A percentile compares a stretch with the other conserved stretches of the same genome.
Conservation (phyloP, 1,140 invertebrate genomes). For the Diabrotica undecimpunctata region DNA sequence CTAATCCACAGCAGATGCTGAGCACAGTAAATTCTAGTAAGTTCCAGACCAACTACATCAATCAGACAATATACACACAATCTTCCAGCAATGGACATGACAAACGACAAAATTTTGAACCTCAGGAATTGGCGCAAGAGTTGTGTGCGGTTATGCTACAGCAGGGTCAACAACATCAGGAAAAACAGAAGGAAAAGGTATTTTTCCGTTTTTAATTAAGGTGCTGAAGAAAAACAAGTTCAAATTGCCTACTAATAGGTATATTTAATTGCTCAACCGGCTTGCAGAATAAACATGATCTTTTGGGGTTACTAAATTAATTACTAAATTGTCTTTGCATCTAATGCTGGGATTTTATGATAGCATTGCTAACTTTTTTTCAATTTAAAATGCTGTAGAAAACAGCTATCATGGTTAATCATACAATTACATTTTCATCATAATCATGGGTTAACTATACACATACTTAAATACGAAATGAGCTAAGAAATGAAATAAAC, state of each 20-base stretch:
- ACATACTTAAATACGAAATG: too few species aligned
- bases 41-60: constrained; percentile 38
- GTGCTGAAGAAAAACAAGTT: constrained; percentile 1
- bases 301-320: too few species aligned
- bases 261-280: neutral
- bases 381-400: too few species aligned
- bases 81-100: constrained; percentile 34
- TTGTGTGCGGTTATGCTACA: constrained; percentile 42
- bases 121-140: constrained; percentile 43
- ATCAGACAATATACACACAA: constrained; percentile 35
- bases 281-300: neutral
- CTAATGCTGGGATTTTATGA: too few species aligned
- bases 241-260: too few species aligned
- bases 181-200: constrained; percentile 19
- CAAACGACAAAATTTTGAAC: constrained; percentile 40
- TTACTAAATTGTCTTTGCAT: too few species aligned
- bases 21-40: constrained; percentile 36
- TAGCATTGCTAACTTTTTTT: too few species aligned
- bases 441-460: too few species aligned
- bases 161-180: constrained; percentile 31
- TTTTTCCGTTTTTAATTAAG: neutral
- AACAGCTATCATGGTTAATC: too few species aligned
- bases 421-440: too few species aligned
- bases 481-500: too few species aligned
- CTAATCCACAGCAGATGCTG: constrained; percentile 40